These are phyloP conservation scores for Amblyopsis hoosieri DNA, from an alignment of 2,797 vertebrate genomes.

Conservation along the genomic window DNA sequence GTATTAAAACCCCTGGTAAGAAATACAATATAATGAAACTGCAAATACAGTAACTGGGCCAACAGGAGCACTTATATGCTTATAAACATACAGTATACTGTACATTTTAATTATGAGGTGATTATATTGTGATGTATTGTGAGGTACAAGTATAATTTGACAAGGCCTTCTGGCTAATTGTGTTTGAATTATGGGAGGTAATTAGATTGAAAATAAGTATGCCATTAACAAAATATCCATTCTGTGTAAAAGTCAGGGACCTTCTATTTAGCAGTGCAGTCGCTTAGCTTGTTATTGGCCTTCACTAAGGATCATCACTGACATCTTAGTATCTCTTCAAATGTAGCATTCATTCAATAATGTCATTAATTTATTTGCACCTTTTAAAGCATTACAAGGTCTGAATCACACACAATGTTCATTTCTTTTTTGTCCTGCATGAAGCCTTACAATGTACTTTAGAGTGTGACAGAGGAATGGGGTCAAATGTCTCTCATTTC, in stretches of 20 bases:
- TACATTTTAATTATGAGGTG: background rate
- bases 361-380: conserved; percentile 33
- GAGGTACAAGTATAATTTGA: conserved; percentile 47
- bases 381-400: conserved; percentile 23
- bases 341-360: conserved; percentile 41
- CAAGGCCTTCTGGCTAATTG: conserved; percentile 46
- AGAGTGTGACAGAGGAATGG: conserved; percentile 9
- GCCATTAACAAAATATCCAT: conserved; percentile 67
- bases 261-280: conserved; percentile 15
- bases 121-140: conserved; percentile 10
- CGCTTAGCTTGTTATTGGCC: conserved; percentile 26
- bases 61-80: too few species aligned
- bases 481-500: conserved; percentile 41
- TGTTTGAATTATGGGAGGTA: conserved; percentile 48
- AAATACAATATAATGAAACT: too few species aligned
- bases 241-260: conserved; percentile 43
- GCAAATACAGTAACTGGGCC: too few species aligned
- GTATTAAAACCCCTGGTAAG: too few species aligned
- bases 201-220: conserved; percentile 55
- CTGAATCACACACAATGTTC: conserved; percentile 11
- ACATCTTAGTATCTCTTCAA: conserved; percentile 39
- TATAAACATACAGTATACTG: background rate
- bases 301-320: conserved; percentile 45
- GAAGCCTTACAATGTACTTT: conserved; percentile 27
- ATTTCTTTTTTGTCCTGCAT: conserved; percentile 24